phyloP scores from a whole-genome alignment of 2,797 vertebrate species.

The Erithacus rubecula region DNA sequence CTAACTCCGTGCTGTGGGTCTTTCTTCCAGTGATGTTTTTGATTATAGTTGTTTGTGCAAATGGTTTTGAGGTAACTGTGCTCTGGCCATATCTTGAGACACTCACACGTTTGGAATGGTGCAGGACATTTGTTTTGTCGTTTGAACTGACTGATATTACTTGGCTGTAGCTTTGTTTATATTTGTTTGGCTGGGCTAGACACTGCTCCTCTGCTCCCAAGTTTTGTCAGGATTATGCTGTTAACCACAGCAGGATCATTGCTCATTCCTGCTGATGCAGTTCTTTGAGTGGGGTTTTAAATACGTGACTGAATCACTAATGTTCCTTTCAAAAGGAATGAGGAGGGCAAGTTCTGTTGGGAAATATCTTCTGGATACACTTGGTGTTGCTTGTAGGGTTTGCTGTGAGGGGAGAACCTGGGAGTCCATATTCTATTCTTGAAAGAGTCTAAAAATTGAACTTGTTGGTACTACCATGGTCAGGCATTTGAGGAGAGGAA shows the following conservation, averaged over 20 bases:
- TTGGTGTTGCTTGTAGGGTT: not conserved
- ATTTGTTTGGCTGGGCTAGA: conserved; percentile 17
- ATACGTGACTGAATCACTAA: conserved; percentile 7
- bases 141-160: not conserved
- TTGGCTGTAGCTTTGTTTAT: conserved; percentile 7
- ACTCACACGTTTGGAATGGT: not conserved
- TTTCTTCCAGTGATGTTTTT: not conserved
- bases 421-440: not conserved
- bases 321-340: not conserved
- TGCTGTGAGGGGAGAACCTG: not conserved
- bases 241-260: not conserved
- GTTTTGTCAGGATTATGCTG: not conserved
- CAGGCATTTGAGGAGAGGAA: not conserved
- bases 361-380: not conserved
- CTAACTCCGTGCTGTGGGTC: not conserved
- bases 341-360: not conserved
- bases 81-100: not conserved
- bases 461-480: not conserved
- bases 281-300: conserved; percentile 20
- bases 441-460: not conserved
- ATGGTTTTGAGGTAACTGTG: not conserved
- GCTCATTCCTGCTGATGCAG: conserved; percentile 34
- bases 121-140: conserved; percentile 24
- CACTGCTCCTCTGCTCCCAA: not conserved
- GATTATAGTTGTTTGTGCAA: not conserved